Evolutionary conservation across 92 coral and sea anemone species (phyloP), one percentile per base, ranked within the genome.

Genomic region (Epizoanthus scotinus): DNA sequence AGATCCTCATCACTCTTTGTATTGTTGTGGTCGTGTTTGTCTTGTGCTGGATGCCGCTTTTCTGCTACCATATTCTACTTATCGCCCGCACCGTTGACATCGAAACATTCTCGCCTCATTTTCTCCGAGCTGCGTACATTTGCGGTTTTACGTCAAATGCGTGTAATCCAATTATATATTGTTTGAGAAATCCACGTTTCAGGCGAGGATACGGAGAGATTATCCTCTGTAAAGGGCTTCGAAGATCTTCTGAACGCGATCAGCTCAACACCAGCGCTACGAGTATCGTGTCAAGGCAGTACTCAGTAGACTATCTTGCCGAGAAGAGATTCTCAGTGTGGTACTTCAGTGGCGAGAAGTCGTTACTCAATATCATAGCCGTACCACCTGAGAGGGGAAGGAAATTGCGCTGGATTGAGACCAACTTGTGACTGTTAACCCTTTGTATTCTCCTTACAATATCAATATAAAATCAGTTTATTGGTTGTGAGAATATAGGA

Each of bases 251-350:
- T 2, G 64, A 52, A 31, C 26, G 66, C 27, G 56, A 60, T 17
- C 68, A 60, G 26, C 81, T 75, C n/a, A 75, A 75, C 19, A 34
- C 38, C 67, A 73, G 57, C 53, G 27, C 81, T 14, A 38, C 81
- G 71, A 60, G 64, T 20, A 26, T 54, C 67, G 28, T 40, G 29
- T 12, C 73, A 0, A 73, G 85, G 47, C 77, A 84, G 31, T 69
- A 86, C 10, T 86, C 90, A 9, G 28, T 79, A 13, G 90, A 90
- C 63, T 93, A 90, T 73, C 82, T 86, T 53, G 92, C 91, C 64
- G 97, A 93, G 81, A 90, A 83, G 50, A 70, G 97, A 14, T 90
- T 94, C 24, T 93, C 97, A 1, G 83, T 81, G n/a, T 93, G 97
- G 97, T 93, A 90, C 68, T 82, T 93, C 56, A 87, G 92, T 26